phyloP scores from a whole-genome alignment of 2,888 invertebrate species.

The Galerucella pusilla region DNA sequence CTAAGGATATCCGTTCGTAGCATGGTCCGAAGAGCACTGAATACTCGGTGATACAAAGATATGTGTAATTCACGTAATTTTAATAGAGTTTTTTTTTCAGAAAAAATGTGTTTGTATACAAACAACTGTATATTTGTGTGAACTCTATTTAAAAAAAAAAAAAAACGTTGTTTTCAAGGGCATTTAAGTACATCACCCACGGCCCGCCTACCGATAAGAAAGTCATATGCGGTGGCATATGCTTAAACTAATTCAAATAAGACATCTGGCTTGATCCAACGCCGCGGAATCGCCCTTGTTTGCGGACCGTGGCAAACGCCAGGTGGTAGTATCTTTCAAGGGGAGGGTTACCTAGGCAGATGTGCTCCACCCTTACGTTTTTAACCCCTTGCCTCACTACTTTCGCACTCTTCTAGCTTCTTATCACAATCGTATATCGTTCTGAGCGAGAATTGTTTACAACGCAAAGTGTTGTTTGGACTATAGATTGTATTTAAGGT shows the following conservation, averaged over 20 bases:
- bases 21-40: constrained; percentile 63
- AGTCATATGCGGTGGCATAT: constrained; percentile 56
- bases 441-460: constrained; percentile 33
- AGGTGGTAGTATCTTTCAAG: constrained; percentile 66
- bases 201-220: constrained; percentile 47
- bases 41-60: constrained; percentile 53
- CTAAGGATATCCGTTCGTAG: constrained; percentile 65
- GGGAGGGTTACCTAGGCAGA: constrained; percentile 64
- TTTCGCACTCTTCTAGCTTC: constrained; percentile 51
- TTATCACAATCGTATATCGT: constrained; percentile 50
- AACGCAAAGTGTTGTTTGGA: constrained; percentile 18
- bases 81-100: neutral
- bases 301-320: constrained; percentile 65
- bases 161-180: constrained; percentile 33
- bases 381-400: constrained; percentile 60
- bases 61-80: neutral
- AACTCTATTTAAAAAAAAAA: constrained; percentile 1
- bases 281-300: constrained; percentile 60
- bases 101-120: no score
- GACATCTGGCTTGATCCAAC: constrained; percentile 54
- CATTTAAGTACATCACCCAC: constrained; percentile 45
- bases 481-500: neutral
- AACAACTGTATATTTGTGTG: neutral
- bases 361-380: constrained; percentile 56
- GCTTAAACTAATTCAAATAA: constrained; percentile 54